Evolutionary conservation across 2,888 invertebrate species (phyloP).

Genomic region (Cremastobaeus sp.): DNA sequence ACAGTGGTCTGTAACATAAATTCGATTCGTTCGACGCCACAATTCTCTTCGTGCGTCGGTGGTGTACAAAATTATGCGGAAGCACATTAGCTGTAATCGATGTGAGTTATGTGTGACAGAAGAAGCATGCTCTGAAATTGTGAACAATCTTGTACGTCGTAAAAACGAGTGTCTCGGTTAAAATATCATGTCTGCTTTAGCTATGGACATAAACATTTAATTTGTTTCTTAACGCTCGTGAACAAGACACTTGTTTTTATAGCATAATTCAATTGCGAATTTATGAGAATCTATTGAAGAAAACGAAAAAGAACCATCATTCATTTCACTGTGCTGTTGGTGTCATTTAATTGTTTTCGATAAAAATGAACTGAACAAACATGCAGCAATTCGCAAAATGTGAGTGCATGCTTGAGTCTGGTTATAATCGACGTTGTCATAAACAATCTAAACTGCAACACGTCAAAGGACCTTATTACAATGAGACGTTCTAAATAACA

Average conservation of each 20-base stretch:
- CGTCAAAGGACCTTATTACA: constrained; percentile 52
- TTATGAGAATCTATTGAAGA: no score
- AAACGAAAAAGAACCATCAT: no score
- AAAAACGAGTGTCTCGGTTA: no score
- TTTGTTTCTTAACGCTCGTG: no score
- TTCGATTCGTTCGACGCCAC: constrained; percentile 51
- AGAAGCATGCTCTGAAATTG: constrained; percentile 54
- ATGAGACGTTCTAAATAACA: constrained; percentile 71
- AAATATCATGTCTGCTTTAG: neutral
- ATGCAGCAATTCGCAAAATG: constrained; percentile 4
- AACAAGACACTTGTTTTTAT: no score
- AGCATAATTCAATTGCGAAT: no score
- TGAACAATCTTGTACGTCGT: no score
- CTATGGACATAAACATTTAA: neutral
- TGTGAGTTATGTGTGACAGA: constrained; percentile 48
- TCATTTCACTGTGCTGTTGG: no score
- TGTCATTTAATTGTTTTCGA: no score
- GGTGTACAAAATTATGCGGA: constrained; percentile 51
- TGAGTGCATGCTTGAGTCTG: constrained; percentile 15
- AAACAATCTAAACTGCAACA: constrained; percentile 37
- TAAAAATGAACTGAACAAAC: no score
- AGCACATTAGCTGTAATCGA: constrained; percentile 53
- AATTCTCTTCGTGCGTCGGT: constrained; percentile 57
- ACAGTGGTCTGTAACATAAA: constrained; percentile 49
- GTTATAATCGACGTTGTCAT: constrained; percentile 16